A percentile compares a stretch with the other conserved stretches of the same genome.
Conservation (phyloP, 2,797 vertebrate species). For the Danio albolineatus region DNA sequence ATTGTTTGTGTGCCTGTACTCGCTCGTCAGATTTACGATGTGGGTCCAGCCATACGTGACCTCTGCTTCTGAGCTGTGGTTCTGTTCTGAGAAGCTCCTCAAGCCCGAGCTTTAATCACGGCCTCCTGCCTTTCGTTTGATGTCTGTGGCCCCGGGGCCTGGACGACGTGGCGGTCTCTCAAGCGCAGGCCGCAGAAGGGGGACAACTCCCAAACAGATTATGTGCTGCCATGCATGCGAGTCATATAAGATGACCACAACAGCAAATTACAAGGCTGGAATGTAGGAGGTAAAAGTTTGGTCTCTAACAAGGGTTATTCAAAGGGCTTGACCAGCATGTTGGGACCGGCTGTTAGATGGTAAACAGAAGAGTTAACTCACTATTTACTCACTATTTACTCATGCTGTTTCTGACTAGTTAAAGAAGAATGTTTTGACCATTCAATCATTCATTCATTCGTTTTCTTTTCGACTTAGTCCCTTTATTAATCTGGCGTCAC, state of each 20-base stretch:
- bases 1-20: conserved; percentile 39
- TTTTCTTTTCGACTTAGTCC: too few relatives aligned
- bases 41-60: conserved; percentile 37
- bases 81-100: conserved; percentile 54
- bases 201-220: conserved; percentile 77
- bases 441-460: too few relatives aligned
- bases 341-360: conserved; percentile 10
- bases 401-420: too few relatives aligned
- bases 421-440: not conserved
- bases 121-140: conserved; percentile 59
- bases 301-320: conserved; percentile 35
- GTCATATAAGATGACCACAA: conserved; percentile 74
- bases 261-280: conserved; percentile 78
- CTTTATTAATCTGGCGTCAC: too few relatives aligned
- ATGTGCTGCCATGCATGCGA: conserved; percentile 72
- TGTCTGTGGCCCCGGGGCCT: conserved; percentile 65
- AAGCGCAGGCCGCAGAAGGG: conserved; percentile 68
- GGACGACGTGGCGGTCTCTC: conserved; percentile 61
- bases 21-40: conserved; percentile 31
- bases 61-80: conserved; percentile 64
- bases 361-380: not conserved
- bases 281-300: conserved; percentile 66
- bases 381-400: conserved; percentile 7
- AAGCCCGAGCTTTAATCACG: conserved; percentile 43
- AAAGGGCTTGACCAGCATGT: conserved; percentile 40